Evolutionary conservation across 2,797 vertebrate species (phyloP), one percentile per base, ranked within the genome.

Genomic region (Fistularia tabacaria): DNA sequence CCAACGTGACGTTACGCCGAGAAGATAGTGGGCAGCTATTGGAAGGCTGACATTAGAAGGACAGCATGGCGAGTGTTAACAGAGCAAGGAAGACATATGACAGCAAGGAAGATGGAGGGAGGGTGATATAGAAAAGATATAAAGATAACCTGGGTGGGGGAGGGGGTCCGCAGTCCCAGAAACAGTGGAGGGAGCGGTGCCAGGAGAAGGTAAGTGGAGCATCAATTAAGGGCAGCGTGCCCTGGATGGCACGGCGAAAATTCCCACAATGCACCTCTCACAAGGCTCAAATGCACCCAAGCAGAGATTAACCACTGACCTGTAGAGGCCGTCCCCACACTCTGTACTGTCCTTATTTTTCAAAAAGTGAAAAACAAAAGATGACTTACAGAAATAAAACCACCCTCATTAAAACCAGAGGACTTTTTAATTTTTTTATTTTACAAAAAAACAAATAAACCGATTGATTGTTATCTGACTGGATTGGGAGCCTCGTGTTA

Each of bases 221-320:
- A 90, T 85, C 87, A 90, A 91, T 91, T 90, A 90, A 89, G 87
- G 85, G 74, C 87, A 87, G 74, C 73, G 51, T 84, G 86, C 71
- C 87, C 90, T 89, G 79, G 70, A 83, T 80, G 82, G 67, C 69
- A 82, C 66, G 37, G 71, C 64, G n/a, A 51, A 80, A 37, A 56
- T 76, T 82, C 81, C 81, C 82, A 80, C 82, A 83, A 81, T 79
- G 81, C 78, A 85, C 57, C 70, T 60, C 54, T 66, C 13, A n/a
- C 49, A 46, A 6, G 10, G 13, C 14, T 62, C 25, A 25, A 25
- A 38, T 37, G 43, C 46, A 13, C n/a, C 13, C 45, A 7, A 14
- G 14, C 51, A 45, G 36, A 38, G 11, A 13, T 12, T 7, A 44
- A 14, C 9, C 41, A 13, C 25, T 25, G 25, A 25, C 25, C 25